A percentile compares a stretch with the other conserved stretches of the same genome.
Conservation (phyloP, 1,140 invertebrate species). For the Pseudomyrmex cubaensis region DNA sequence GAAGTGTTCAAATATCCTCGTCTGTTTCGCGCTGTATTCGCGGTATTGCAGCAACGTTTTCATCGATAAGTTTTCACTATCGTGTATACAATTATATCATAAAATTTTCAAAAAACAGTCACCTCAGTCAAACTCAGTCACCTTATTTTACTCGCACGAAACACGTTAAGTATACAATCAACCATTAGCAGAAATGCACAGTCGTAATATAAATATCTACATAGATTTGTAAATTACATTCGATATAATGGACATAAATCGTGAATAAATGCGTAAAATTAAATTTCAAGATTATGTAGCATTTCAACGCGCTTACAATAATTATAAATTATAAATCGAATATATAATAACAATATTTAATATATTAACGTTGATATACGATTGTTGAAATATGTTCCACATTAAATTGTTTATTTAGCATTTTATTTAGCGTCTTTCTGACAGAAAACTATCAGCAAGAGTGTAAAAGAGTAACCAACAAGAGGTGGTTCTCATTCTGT, state of each 20-base stretch:
- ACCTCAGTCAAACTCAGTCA: not conserved
- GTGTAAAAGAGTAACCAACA: constrained; percentile 35
- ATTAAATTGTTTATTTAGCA: constrained; percentile 38
- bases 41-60: not conserved
- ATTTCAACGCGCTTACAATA: not conserved
- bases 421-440: not conserved
- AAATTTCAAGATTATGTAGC: not conserved
- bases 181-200: not conserved
- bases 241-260: not conserved
- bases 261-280: not conserved
- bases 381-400: not conserved
- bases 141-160: not conserved
- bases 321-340: not conserved
- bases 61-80: not conserved
- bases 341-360: not conserved
- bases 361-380: constrained; percentile 25
- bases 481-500: constrained; percentile 17
- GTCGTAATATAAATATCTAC: not conserved
- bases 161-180: not conserved
- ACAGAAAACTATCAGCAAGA: constrained; percentile 17
- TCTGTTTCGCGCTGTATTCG: not conserved
- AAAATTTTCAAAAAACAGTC: not conserved
- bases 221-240: not conserved
- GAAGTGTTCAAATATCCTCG: not conserved
- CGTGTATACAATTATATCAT: constrained; percentile 24